A percentile compares a stretch with the other conserved stretches of the same genome.
Conservation (phyloP, 2,113 vertebrate species). For the Chlorodrepanis virens region DNA sequence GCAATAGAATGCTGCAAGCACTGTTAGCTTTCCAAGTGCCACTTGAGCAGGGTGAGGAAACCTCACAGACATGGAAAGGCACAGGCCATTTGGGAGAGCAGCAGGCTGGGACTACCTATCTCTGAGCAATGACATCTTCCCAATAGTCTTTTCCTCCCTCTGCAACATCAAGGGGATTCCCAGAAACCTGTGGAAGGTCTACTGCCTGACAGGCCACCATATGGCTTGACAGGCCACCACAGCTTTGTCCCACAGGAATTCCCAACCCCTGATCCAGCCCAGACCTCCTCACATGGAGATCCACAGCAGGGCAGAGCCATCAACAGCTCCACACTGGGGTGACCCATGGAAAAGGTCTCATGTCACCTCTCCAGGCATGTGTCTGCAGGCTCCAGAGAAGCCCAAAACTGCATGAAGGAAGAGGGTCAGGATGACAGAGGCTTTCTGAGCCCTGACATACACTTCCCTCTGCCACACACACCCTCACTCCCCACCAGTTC, state of each 20-base stretch:
- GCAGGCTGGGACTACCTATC: background rate
- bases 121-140: background rate
- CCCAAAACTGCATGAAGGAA: background rate
- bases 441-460: background rate
- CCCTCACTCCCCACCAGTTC: background rate
- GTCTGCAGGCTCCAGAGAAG: background rate
- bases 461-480: background rate
- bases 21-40: rapidly evolving
- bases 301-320: background rate
- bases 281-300: background rate
- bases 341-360: rapidly evolving
- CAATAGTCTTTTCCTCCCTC: background rate
- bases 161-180: background rate
- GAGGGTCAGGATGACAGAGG: background rate
- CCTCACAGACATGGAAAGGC: rapidly evolving
- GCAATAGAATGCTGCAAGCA: background rate
- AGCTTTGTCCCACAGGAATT: background rate
- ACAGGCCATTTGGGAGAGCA: background rate
- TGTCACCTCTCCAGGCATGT: rapidly evolving
- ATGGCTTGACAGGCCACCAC: rapidly evolving
- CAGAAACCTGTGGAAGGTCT: background rate
- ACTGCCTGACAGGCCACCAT: background rate
- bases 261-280: background rate
- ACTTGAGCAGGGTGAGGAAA: background rate
- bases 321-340: rapidly evolving